phyloP scores from a whole-genome alignment of 2,888 invertebrate species.

The Osedax frankpressi region DNA sequence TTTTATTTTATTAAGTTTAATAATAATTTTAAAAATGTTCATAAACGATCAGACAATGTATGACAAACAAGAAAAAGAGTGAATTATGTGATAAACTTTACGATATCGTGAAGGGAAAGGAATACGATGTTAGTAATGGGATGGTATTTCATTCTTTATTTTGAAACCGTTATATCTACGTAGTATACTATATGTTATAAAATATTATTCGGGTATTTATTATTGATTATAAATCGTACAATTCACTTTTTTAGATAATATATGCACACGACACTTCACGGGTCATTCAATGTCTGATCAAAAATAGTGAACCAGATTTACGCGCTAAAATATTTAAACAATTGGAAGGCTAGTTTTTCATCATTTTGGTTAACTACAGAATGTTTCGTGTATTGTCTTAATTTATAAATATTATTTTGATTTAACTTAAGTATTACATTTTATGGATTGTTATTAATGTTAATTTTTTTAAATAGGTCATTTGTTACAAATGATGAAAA shows the following conservation, averaged over 20 bases:
- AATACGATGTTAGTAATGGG: background rate
- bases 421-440: too few relatives aligned
- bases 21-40: too few relatives aligned
- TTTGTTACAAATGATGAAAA: conserved; percentile 47
- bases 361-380: too few relatives aligned
- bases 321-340: too few relatives aligned
- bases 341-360: too few relatives aligned
- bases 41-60: conserved; percentile 22
- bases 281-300: conserved; percentile 74
- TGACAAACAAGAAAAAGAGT: conserved; percentile 33
- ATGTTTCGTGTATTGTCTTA: too few relatives aligned
- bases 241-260: conserved; percentile 54
- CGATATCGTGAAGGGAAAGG: conserved; percentile 45
- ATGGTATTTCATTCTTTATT: conserved; percentile 14
- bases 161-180: too few relatives aligned
- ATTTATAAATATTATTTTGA: too few relatives aligned
- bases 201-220: too few relatives aligned
- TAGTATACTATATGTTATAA: too few relatives aligned
- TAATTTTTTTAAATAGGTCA: conserved; percentile 30
- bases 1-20: too few relatives aligned
- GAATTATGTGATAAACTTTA: conserved; percentile 39
- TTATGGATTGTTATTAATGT: background rate
- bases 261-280: conserved; percentile 72
- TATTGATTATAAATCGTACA: too few relatives aligned
- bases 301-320: conserved; percentile 55